Conservation (phyloP, 2,113 vertebrate genomes). For the Grammomys dolichurus region DNA sequence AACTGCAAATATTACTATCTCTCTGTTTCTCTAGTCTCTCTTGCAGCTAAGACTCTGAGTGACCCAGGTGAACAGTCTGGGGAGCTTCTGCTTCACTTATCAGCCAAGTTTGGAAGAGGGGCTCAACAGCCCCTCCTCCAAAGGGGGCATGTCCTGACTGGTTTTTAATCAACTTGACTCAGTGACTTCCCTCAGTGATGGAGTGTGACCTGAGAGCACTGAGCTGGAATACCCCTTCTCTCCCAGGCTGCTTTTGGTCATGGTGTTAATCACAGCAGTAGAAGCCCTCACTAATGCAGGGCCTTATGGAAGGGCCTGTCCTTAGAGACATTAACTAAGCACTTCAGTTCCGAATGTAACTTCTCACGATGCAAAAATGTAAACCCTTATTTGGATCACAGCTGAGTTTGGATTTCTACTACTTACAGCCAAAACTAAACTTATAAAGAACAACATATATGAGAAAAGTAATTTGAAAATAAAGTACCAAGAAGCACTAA, state of each 20-base stretch:
- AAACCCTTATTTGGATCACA: background rate
- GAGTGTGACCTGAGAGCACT: background rate
- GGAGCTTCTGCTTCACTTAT: background rate
- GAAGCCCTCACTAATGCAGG: background rate
- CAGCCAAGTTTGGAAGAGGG: background rate
- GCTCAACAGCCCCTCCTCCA: background rate
- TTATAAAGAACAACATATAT: background rate
- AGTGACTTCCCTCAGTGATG: background rate
- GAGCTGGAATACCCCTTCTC: background rate
- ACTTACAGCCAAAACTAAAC: background rate
- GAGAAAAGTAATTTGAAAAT: background rate
- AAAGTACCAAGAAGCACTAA: background rate
- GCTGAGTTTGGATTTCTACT: background rate
- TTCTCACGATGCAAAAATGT: background rate
- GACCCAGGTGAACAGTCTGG: background rate
- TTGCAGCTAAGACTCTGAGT: background rate
- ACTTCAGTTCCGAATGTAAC: background rate
- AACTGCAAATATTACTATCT: background rate
- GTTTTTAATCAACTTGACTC: background rate
- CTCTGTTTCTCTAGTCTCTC: background rate
- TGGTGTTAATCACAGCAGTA: background rate
- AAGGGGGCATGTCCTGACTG: background rate
- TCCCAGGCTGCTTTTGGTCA: background rate
- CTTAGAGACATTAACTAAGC: background rate
- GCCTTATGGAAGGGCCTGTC: background rate